These are phyloP conservation scores for Platichthys flesus DNA, from an alignment of 2,113 vertebrate species.

Conservation along the genomic window DNA sequence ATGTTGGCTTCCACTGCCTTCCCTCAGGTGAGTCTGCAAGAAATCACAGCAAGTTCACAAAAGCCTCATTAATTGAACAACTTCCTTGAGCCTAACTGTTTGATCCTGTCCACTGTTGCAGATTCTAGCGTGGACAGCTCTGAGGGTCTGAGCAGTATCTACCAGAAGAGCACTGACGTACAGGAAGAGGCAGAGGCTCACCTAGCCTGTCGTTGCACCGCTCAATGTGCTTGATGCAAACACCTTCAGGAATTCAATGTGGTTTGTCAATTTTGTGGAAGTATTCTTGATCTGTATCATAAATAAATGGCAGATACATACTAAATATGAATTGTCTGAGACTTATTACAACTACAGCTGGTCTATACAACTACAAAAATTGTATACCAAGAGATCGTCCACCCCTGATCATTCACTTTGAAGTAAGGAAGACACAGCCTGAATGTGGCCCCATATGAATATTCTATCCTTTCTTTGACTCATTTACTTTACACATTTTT, in stretches of 20 bases:
- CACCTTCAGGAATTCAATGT: neutral
- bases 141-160: conserved; percentile 53
- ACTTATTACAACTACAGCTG: neutral
- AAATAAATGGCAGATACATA: conserved; percentile 39
- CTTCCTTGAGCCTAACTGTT: neutral
- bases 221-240: conserved; percentile 53
- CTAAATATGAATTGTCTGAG: neutral
- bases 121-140: conserved; percentile 51
- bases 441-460: no score
- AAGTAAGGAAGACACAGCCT: no score
- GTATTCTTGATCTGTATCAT: conserved; percentile 23
- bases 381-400: no score
- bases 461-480: no score
- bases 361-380: neutral
- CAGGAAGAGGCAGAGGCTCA: conserved; percentile 70
- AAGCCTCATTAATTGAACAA: neutral
- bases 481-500: no score
- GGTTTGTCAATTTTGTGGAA: conserved; percentile 6
- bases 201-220: conserved; percentile 72
- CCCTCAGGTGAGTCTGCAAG: conserved; percentile 74
- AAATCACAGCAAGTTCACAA: neutral
- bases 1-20: conserved; percentile 81
- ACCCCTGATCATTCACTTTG: no score
- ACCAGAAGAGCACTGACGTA: conserved; percentile 71
- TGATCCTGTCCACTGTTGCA: conserved; percentile 42